Evolutionary conservation across 2,797 vertebrate species (phyloP).

Genomic region (Enteromius afrohamiltoni): DNA sequence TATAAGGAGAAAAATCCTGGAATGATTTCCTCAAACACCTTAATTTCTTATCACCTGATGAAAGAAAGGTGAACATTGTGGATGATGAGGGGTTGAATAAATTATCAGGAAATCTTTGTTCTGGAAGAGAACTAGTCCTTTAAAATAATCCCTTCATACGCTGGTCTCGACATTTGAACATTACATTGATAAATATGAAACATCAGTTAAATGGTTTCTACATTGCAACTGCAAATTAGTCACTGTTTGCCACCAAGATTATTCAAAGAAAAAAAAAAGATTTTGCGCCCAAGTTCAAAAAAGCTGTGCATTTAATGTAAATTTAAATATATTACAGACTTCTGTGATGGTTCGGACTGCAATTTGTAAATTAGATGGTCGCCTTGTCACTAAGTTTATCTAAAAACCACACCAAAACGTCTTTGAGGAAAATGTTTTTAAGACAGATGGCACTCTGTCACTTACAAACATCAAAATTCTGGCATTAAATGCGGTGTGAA

Average conservation of each 20-base stretch:
- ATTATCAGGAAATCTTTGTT: not conserved
- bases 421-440: not conserved
- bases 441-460: slow-evolving; percentile 3
- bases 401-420: not conserved
- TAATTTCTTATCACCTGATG: not conserved
- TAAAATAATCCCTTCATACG: not conserved
- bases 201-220: not conserved
- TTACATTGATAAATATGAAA: not conserved
- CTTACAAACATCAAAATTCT: not conserved
- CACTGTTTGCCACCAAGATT: not conserved
- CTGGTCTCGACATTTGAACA: not conserved
- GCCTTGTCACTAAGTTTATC: not conserved
- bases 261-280: too few species aligned
- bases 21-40: too few species aligned
- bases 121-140: not conserved
- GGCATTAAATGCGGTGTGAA: not conserved
- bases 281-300: too few species aligned
- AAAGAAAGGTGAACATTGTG: not conserved
- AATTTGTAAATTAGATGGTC: not conserved
- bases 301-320: not conserved
- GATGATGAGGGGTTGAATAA: not conserved
- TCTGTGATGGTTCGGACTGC: not conserved
- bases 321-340: not conserved
- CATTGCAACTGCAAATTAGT: not conserved
- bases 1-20: too few species aligned